These are phyloP conservation scores for Nysson spinosus DNA, from an alignment of 2,888 invertebrate genomes.

Conservation along the genomic window DNA sequence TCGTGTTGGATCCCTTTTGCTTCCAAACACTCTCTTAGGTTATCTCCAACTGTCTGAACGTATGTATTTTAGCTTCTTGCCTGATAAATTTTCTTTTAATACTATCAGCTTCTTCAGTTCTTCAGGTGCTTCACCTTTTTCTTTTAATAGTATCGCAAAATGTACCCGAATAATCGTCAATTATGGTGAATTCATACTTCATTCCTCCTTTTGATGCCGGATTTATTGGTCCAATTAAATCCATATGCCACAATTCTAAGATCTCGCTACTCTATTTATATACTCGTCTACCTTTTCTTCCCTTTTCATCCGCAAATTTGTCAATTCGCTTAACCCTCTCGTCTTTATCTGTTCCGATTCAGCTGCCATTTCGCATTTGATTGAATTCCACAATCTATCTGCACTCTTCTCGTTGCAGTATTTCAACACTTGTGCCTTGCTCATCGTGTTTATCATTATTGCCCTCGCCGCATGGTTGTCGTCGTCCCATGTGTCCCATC, in stretches of 20 bases:
- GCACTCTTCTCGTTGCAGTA: background rate
- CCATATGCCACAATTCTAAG: too few species aligned
- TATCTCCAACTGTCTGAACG: too few species aligned
- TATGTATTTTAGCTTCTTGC: too few species aligned
- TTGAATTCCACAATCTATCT: background rate
- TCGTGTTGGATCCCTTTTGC: too few species aligned
- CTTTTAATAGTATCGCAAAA: background rate
- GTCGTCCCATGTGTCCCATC: conserved; percentile 10
- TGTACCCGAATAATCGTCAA: conserved; percentile 1
- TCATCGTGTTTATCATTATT: conserved; percentile 15
- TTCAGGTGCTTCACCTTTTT: background rate
- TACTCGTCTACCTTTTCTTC: too few species aligned
- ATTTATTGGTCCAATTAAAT: conserved; percentile 1
- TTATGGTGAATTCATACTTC: background rate
- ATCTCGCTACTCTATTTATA: background rate
- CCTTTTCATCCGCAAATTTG: too few species aligned
- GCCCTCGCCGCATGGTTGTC: conserved; percentile 7
- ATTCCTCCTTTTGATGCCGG: background rate
- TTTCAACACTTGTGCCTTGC: conserved; percentile 3
- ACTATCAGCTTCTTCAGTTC: background rate
- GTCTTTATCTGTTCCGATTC: too few species aligned
- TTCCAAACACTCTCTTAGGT: too few species aligned
- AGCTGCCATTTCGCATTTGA: conserved; percentile 2
- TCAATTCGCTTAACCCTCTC: too few species aligned
- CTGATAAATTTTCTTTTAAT: too few species aligned